Percentiles rank a stretch among this genome's conserved stretches.
Evolutionary conservation across 2,113 vertebrate species (phyloP).

Genomic region (Agelaius phoeniceus): DNA sequence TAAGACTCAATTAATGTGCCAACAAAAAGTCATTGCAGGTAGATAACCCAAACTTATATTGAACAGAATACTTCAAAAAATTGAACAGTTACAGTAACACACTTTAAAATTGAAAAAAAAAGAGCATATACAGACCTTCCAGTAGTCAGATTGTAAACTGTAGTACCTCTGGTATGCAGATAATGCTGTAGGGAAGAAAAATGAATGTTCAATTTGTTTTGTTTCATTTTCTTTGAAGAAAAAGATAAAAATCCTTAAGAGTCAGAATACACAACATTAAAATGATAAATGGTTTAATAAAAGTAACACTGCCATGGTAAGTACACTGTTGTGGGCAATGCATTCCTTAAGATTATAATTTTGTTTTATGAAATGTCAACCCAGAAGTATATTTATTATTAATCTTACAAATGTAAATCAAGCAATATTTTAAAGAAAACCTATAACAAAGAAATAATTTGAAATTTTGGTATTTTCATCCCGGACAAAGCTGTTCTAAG

Average conservation of each 20-base stretch:
- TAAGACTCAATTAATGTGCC: background rate
- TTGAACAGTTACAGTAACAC: background rate
- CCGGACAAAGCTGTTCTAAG: slow-evolving; percentile 16
- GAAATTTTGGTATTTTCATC: slow-evolving; percentile 36
- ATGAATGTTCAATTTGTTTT: slow-evolving; percentile 37
- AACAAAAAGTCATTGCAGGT: background rate
- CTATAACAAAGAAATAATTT: slow-evolving; percentile 8
- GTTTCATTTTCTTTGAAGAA: slow-evolving; percentile 29
- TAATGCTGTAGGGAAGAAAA: slow-evolving; percentile 87
- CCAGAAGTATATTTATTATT: slow-evolving; percentile 9
- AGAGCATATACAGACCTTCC: slow-evolving; percentile 88
- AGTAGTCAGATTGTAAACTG: slow-evolving; percentile 99
- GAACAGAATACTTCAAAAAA: background rate
- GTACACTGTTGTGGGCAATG: slow-evolving; percentile 34
- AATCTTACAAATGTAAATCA: slow-evolving; percentile 52
- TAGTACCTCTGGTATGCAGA: slow-evolving; percentile 99
- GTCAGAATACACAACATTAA: slow-evolving; percentile 22
- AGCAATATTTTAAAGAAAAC: slow-evolving; percentile 39
- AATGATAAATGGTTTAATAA: slow-evolving; percentile 54
- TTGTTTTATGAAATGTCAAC: slow-evolving; percentile 50
- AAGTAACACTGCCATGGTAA: slow-evolving; percentile 27
- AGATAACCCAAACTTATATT: background rate
- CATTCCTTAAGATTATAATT: slow-evolving; percentile 27
- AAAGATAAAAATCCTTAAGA: slow-evolving; percentile 35
- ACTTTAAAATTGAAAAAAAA: background rate